Evolutionary conservation across 2,888 invertebrate genomes (phyloP), one percentile per base, ranked within the genome.

Genomic region (Leucozona laternaria): DNA sequence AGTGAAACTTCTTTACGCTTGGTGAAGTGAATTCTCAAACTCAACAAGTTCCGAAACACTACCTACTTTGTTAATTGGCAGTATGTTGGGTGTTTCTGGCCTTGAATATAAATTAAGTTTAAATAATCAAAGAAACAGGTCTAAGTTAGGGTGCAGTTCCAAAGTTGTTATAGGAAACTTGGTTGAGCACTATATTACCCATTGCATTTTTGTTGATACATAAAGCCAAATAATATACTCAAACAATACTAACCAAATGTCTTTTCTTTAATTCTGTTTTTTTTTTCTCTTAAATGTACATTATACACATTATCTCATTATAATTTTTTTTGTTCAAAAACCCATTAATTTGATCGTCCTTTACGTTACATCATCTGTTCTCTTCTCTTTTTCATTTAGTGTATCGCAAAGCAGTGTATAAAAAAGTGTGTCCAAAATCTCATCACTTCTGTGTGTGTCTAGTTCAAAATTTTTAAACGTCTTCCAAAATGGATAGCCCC

Each of bases 401-500:
- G 80, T 77, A 17, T 72, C 80, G 85, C 85, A 85, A 81, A 85
- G 85, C 81, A 68, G 85, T 85, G 80, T 81, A 48, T 50, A 37
- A 76, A 20, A 60, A 60, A 20, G 20, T 60, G 81, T 81, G 80
- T 85, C 72, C 76, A 53, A 73, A 78, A 68, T 73, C 72, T 81
- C 80, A 81, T 81, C 85, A 86, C 64, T 78, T 82, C 75, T 82
- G 85, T 82, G 78, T 82, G 85, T 86, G 86, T 86, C 82, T 86
- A 86, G 82, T 82, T 71, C 78, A 82, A 82, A 78, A 86, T 82
- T 86, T 31, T 40, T 62, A 71, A 82, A 86, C 81, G 80, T 72
- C 86, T 76, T 80, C 78, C 84, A 89, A 88, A 87, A 93, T 93
- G 93, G 93, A 93, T 89, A 91, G 90, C 88, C 90, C 91, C 88